Percentiles rank a stretch among this genome's conserved stretches.
Conservation (phyloP, 2,797 vertebrate species). For the Odontamblyopus lacepedii region DNA sequence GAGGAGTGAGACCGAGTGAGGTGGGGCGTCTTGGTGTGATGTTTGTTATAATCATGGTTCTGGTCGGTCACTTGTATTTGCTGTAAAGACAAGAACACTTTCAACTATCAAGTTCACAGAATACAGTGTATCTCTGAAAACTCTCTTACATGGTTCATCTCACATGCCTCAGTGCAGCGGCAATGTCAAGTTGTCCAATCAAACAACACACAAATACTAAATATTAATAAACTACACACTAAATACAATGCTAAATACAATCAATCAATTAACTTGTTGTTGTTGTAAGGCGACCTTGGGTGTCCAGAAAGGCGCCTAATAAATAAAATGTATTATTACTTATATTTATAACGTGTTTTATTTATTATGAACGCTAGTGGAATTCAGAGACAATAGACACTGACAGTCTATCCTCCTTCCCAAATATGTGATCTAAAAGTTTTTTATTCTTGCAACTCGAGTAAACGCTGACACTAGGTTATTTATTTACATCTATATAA, state of each 20-base stretch:
- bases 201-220: background rate
- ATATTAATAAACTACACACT: no score
- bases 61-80: conserved; percentile 90
- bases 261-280: no score
- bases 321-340: background rate
- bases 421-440: background rate
- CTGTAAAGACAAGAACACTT: conserved; percentile 26
- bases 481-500: background rate
- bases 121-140: background rate
- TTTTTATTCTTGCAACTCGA: no score
- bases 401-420: background rate
- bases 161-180: background rate
- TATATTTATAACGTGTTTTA: background rate
- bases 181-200: background rate
- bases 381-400: background rate
- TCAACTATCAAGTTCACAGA: no score
- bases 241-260: no score
- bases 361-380: background rate
- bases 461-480: background rate
- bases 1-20: conserved; percentile 87
- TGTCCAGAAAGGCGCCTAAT: no score
- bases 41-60: conserved; percentile 91
- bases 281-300: no score
- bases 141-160: background rate
- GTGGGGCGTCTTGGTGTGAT: conserved; percentile 81